These are phyloP conservation scores for Caranx ignobilis DNA, from an alignment of 2,113 vertebrate species.

Conservation along the genomic window DNA sequence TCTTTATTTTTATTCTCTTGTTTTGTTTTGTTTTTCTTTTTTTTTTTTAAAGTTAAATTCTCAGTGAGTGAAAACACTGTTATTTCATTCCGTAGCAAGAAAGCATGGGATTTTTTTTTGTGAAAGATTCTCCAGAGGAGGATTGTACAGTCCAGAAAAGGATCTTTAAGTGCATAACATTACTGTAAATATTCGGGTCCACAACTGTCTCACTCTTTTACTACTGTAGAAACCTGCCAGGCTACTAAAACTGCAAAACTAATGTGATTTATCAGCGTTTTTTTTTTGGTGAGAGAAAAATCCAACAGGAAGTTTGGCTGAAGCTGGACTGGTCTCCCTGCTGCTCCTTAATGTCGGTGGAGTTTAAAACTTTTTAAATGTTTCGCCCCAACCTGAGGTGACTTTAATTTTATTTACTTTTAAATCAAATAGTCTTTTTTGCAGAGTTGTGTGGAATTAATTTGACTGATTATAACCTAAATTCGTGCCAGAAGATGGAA, in stretches of 20 bases:
- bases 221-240: slow-evolving; percentile 76
- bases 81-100: slow-evolving; percentile 74
- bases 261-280: slow-evolving; percentile 48
- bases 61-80: slow-evolving; percentile 75
- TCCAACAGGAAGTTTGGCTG: slow-evolving; percentile 11
- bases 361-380: slow-evolving; percentile 52
- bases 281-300: slow-evolving; percentile 8
- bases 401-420: slow-evolving; percentile 59
- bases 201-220: slow-evolving; percentile 72
- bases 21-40: slow-evolving; percentile 21
- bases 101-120: slow-evolving; percentile 45
- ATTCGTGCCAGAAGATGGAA: slow-evolving; percentile 50
- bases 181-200: slow-evolving; percentile 81
- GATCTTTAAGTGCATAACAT: slow-evolving; percentile 74
- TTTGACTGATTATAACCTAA: slow-evolving; percentile 60
- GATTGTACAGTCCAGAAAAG: slow-evolving; percentile 36
- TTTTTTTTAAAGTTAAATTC: slow-evolving; percentile 34
- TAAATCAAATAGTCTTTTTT: slow-evolving; percentile 51
- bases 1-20: slow-evolving; percentile 30
- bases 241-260: slow-evolving; percentile 55
- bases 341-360: slow-evolving; percentile 16
- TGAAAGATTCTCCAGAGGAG: slow-evolving; percentile 57
- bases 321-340: slow-evolving; percentile 34
- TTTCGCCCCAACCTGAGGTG: slow-evolving; percentile 35
- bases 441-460: slow-evolving; percentile 72